phyloP scores from a whole-genome alignment of 2,888 invertebrate species.

The Conops quadrifasciatus region DNA sequence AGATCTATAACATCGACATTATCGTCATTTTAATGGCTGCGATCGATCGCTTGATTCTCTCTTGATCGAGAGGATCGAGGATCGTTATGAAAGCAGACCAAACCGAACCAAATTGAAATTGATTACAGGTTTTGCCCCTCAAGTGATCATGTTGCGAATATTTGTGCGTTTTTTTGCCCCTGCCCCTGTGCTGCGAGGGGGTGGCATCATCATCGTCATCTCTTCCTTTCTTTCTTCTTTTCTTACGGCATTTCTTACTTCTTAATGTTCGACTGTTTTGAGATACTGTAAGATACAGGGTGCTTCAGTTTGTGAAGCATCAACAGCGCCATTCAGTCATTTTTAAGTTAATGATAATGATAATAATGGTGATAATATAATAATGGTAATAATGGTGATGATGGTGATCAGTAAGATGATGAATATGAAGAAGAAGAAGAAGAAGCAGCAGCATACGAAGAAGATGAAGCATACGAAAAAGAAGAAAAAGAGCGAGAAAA shows the following conservation, averaged over 20 bases:
- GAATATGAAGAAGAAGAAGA: too few relatives aligned
- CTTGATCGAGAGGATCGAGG: background rate
- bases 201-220: background rate
- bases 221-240: background rate
- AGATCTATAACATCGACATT: background rate
- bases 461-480: too few relatives aligned
- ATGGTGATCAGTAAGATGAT: constrained; percentile 1
- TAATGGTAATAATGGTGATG: too few relatives aligned
- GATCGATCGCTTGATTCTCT: background rate
- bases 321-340: too few relatives aligned
- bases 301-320: too few relatives aligned
- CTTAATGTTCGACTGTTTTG: too few relatives aligned
- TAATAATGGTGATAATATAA: too few relatives aligned
- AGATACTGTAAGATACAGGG: too few relatives aligned
- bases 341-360: too few relatives aligned
- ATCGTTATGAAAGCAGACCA: background rate
- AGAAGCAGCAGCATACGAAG: too few relatives aligned
- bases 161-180: background rate
- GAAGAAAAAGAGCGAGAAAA: too few relatives aligned
- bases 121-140: background rate
- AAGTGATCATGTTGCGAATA: background rate
- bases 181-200: background rate
- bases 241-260: background rate
- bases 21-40: background rate
- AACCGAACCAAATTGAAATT: constrained; percentile 1